These are phyloP conservation scores for Lepidocyrtinus sp. DNA, from an alignment of 2,888 invertebrate genomes.

Conservation along the genomic window DNA sequence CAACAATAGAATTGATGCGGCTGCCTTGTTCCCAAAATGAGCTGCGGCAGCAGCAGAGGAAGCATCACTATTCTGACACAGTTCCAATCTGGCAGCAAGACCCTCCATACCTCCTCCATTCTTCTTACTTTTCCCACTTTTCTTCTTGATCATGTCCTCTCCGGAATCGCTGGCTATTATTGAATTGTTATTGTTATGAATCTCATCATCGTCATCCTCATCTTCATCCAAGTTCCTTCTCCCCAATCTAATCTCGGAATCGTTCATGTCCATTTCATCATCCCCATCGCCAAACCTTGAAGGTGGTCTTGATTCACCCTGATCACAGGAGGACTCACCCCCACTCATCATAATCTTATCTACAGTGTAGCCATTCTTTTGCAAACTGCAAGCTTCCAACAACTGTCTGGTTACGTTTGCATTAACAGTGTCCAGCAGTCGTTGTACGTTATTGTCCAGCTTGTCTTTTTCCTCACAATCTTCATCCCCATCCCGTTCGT, in stretches of 20 bases:
- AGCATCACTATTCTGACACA: slow-evolving; percentile 69
- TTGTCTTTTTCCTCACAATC: slow-evolving; percentile 65
- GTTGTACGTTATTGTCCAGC: slow-evolving; percentile 75
- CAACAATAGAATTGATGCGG: slow-evolving; percentile 41
- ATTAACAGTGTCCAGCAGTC: slow-evolving; percentile 83
- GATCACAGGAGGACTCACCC: slow-evolving; percentile 48
- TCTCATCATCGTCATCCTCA: slow-evolving; percentile 55
- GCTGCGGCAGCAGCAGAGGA: slow-evolving; percentile 41
- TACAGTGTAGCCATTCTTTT: slow-evolving; percentile 74
- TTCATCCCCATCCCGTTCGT: slow-evolving; percentile 56
- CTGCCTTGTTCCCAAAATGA: slow-evolving; percentile 38
- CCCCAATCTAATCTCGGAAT: slow-evolving; percentile 39
- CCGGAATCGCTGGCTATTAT: slow-evolving; percentile 64
- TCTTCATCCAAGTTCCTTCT: slow-evolving; percentile 51
- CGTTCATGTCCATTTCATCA: slow-evolving; percentile 54
- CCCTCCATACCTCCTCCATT: slow-evolving; percentile 72
- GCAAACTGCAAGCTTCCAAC: slow-evolving; percentile 78
- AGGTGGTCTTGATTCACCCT: slow-evolving; percentile 54
- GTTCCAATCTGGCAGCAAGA: slow-evolving; percentile 74
- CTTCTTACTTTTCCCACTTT: slow-evolving; percentile 59
- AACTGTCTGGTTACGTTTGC: slow-evolving; percentile 83
- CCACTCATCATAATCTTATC: slow-evolving; percentile 55
- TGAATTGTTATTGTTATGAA: slow-evolving; percentile 67
- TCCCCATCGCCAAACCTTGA: slow-evolving; percentile 48
- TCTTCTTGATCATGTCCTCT: slow-evolving; percentile 56